Evolutionary conservation across 2,113 vertebrate genomes (phyloP), one percentile per base, ranked within the genome.

Genomic region (Jacana jacana): DNA sequence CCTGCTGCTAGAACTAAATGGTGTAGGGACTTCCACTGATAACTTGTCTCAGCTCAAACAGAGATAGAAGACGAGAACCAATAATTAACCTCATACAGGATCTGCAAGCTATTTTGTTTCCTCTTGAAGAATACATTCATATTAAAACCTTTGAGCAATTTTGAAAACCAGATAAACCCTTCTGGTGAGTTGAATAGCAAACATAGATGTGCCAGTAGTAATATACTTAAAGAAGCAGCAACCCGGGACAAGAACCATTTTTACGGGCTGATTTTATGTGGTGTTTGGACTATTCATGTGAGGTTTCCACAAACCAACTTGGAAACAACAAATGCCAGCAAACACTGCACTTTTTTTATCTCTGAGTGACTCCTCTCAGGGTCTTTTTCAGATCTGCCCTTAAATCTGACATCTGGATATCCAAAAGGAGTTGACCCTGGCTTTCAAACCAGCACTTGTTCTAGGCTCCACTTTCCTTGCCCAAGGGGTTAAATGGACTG

Each of bases 401-500:
- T 79, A 77, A 75, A 63, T 61, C 44, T 83, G 61, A 40, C 22
- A 35, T 73, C 51, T 93, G 2, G 5, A 30, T 92, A 23, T 30
- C 73, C 31, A 9, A 42, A 96, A 92, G 8, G 1, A 9, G 12
- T 60, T 81, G 28, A 76, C 28, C 37, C 57, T 52, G 73, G 28
- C 6, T 87, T 82, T 79, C 51, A 51, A 91, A 70, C 87, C 63
- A 78, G 17, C 49, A 85, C 13, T 40, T 55, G 54, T 24, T 64
- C 19, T 44, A 57, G n/a, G 7, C 18, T 91, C 80, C 19, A 64
- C 23, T 90, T 68, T 60, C 40, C 93, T 95, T 91, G 72, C 22
- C 54, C 63, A 75, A 71, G 92, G 88, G 69, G 80, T 95, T 94
- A 95, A 96, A 81, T 42, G 71, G 68, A 96, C 52, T 73, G 88